phyloP scores from a whole-genome alignment of 1,140 invertebrate genomes.

The Bombus pascuorum region DNA sequence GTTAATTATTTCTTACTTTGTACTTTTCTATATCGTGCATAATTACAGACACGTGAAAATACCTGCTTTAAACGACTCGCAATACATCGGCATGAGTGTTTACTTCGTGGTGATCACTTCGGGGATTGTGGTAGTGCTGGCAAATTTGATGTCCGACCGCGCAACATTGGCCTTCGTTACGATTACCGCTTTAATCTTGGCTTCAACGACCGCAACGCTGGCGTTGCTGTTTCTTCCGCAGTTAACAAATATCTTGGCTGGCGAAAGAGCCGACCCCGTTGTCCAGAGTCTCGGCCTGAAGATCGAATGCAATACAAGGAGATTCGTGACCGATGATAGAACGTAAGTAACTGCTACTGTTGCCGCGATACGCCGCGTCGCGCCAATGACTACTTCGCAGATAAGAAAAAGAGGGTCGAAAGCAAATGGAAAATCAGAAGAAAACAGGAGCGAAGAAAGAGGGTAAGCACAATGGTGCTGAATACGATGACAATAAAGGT shows the following conservation, averaged over 20 bases:
- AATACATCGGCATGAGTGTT: conserved; percentile 97
- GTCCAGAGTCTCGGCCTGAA: conserved; percentile 94
- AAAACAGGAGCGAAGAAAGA: background rate
- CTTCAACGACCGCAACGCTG: conserved; percentile 93
- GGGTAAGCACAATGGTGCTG: background rate
- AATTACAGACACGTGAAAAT: conserved; percentile 93
- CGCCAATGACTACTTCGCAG: background rate
- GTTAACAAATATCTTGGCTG: conserved; percentile 85
- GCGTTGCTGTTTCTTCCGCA: conserved; percentile 95
- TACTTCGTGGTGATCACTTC: conserved; percentile 96
- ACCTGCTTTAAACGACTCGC: conserved; percentile 98
- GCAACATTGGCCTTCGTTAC: conserved; percentile 93
- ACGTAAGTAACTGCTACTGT: conserved; percentile 76
- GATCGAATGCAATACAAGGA: conserved; percentile 93
- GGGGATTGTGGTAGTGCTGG: conserved; percentile 91
- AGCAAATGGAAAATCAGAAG: conserved; percentile 3
- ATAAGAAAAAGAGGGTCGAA: background rate
- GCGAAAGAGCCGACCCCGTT: conserved; percentile 89
- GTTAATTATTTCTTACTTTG: background rate
- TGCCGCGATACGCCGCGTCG: background rate
- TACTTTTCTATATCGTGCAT: background rate
- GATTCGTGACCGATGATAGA: conserved; percentile 88
- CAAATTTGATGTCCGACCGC: conserved; percentile 92
- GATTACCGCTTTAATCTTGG: conserved; percentile 91
- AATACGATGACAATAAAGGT: conserved; percentile 16